A percentile compares a stretch with the other conserved stretches of the same genome.
Evolutionary conservation across 2,113 vertebrate species (phyloP).

Genomic region (Chlamydotis undulata): DNA sequence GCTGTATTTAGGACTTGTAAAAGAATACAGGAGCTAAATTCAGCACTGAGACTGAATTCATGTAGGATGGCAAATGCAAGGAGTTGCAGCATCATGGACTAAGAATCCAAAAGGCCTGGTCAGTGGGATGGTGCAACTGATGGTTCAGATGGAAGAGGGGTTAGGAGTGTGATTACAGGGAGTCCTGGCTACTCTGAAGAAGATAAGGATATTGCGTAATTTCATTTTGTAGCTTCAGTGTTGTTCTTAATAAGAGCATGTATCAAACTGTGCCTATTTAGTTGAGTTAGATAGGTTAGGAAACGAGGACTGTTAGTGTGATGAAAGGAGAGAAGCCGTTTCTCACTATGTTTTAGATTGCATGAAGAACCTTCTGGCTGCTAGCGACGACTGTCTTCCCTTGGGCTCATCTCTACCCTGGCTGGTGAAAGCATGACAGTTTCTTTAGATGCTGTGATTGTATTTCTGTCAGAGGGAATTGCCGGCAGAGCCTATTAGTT

Average conservation of each 20-base stretch:
- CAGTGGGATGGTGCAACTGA: background rate
- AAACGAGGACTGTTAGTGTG: fast-evolving
- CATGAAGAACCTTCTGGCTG: background rate
- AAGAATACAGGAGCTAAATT: background rate
- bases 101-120: background rate
- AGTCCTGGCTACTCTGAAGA: background rate
- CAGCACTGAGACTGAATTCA: background rate
- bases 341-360: fast-evolving
- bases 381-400: background rate
- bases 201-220: background rate
- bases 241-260: background rate
- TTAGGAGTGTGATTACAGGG: background rate
- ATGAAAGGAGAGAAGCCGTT: background rate
- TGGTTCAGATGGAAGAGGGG: background rate
- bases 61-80: background rate
- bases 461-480: fast-evolving
- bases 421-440: background rate
- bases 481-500: background rate
- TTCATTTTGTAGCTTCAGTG: background rate
- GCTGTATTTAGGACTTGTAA: background rate
- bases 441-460: background rate
- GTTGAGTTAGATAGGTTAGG: background rate
- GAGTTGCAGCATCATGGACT: background rate
- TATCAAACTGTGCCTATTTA: background rate
- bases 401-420: background rate